Evolutionary conservation across 1,140 invertebrate genomes (phyloP), one percentile per base, ranked within the genome.

Genomic region (Drosophila grimshawi): DNA sequence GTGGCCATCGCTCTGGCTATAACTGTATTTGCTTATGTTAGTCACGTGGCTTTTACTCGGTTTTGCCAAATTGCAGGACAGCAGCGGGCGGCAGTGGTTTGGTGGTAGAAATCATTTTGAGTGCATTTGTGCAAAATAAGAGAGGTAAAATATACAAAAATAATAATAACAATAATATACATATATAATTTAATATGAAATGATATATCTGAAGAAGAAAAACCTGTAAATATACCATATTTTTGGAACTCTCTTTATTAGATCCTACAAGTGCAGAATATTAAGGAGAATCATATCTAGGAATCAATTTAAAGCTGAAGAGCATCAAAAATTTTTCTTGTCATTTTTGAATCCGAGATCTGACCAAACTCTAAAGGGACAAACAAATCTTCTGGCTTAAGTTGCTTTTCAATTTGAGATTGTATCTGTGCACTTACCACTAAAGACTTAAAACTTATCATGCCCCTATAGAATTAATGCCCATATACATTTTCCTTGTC

Each of bases 11-110:
- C 55, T 46, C 43, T 71, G 66, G 62, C 83, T 78, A 74, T 77
- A 88, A 86, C 83, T 80, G 75, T 83, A 88, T 89, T 88, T 88
- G 65, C 69, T 88, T 88, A 88, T 88, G 83, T 89, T 88, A 88
- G 83, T 88, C 83, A 88, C 83, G 83, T 88, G 83, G 85, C 80
- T 78, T 80, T 76, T 67, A 75, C 66, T 88, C 63, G 77, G 76
- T 57, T 88, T 43, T 65, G 61, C 83, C 79, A 86, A 86, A 86
- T 86, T 86, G 82, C 79, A 76, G 81, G 78, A 69, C 82, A 76
- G 11, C 10, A 57, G 61, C 29, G 41, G 48, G 27, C 6, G 5
- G 2, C 5, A n/a, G n/a, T 30, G 46, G 46, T 7, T n/a, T 30
- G 10, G 27, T 11, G 3, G 5, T 55, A 29, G 33, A 11, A 59